Base-by-base conservation (phyloP, 2,113 vertebrate genomes). In the Toxotes chatareus region DNA sequence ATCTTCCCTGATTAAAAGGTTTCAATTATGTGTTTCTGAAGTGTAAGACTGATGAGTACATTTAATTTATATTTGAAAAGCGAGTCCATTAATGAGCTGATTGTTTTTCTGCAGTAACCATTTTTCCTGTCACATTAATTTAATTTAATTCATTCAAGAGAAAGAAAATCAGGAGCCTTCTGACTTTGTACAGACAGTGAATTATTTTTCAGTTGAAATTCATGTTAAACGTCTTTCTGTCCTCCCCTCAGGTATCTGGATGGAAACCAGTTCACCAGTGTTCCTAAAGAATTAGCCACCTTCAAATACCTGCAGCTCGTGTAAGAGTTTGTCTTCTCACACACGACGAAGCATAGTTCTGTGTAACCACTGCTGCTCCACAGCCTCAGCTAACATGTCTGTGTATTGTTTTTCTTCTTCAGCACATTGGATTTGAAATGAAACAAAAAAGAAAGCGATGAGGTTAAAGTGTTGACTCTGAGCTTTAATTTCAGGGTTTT, bases 231-330 rank as follows among this genome's bases (percentile, higher is more conserved):
- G 53, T 56, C 5, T 73, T 1, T 34, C 0, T 70, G 17, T 84
- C 23, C 49, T 64, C 47, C 34, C 85, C 44, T 32, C 90, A 99
- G 98, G 56, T 99, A 99, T 79, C 88, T 99, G 93, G 98, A 99
- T 42, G 98, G 98, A n/a, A 99, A 99, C 90, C 98, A 98, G 93
- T 97, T 99, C 90, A 96, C 93, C 6, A 92, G 95, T 69, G 97
- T 99, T 49, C 98, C 98, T 0, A 95, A 95, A 31, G 96, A 97
- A 69, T 94, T 99, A 16, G 96, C 96, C 55, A 93, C 96, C 82
- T 98, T 97, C 94, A 97, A 96, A 83, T 96, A 96, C 82, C 95
- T 99, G 84, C 98, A 99, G 92, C 97, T 99, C 4, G 96, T 99
- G 98, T 99, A 94, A 97, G 70, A 44, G 6, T 23, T 1, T 1